A percentile compares a stretch with the other conserved stretches of the same genome.
Evolutionary conservation across 2,888 invertebrate species (phyloP).

Genomic region (Strigamia maritima): DNA sequence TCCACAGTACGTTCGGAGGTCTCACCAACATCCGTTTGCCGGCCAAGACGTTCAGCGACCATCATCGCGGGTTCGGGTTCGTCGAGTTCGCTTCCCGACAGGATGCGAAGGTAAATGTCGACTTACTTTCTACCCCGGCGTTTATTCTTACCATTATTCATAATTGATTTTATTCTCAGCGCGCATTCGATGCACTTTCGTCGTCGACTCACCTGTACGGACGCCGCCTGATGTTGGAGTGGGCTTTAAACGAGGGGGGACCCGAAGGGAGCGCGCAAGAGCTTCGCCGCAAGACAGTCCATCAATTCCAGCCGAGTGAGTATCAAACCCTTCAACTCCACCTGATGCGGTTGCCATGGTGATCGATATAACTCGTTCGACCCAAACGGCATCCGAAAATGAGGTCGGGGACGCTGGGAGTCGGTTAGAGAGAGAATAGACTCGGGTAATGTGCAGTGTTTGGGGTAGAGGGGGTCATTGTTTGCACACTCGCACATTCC

Average conservation of each 20-base stretch:
- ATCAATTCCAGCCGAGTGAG: constrained; percentile 46
- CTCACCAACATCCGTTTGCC: constrained; percentile 85
- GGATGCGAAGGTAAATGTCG: constrained; percentile 85
- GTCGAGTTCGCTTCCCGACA: constrained; percentile 84
- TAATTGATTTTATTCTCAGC: constrained; percentile 57
- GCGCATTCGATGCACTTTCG: constrained; percentile 86
- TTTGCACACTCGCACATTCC: neutral
- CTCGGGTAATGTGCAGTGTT: neutral
- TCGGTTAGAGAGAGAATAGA: neutral
- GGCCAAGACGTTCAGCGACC: constrained; percentile 75
- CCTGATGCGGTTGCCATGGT: constrained; percentile 11
- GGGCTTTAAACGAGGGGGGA: constrained; percentile 76
- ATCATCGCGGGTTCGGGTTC: constrained; percentile 94
- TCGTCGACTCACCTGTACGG: constrained; percentile 98
- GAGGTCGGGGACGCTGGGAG: neutral
- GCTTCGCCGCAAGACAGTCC: constrained; percentile 78
- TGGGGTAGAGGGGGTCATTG: neutral
- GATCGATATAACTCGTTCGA: constrained; percentile 23
- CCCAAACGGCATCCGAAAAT: neutral
- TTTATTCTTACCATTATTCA: too few species aligned
- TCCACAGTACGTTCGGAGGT: constrained; percentile 82
- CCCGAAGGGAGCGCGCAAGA: constrained; percentile 59
- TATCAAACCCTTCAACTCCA: constrained; percentile 13
- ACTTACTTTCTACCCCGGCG: too few species aligned
- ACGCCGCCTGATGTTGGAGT: constrained; percentile 88